phyloP scores from a whole-genome alignment of 2,888 invertebrate genomes.

The Dusona sp. region DNA sequence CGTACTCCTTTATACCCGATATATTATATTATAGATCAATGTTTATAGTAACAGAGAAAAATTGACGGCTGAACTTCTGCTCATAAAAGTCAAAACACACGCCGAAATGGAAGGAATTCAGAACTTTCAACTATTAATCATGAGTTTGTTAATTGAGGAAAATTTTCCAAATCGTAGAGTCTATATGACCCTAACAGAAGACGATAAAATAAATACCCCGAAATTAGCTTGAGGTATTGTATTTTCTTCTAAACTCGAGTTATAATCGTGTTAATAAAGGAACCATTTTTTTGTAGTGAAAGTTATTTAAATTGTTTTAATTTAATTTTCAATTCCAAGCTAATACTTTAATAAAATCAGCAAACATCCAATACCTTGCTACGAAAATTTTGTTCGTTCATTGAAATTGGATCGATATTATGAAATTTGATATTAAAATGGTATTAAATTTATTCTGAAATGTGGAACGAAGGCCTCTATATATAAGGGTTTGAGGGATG shows the following conservation, averaged over 20 bases:
- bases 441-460: constrained; percentile 24
- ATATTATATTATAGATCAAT: neutral
- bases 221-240: neutral
- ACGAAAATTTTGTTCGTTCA: neutral
- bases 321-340: neutral
- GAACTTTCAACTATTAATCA: neutral
- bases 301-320: neutral
- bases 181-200: neutral
- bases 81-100: neutral
- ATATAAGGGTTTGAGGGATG: neutral
- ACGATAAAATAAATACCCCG: neutral
- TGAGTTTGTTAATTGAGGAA: neutral
- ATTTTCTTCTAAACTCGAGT: neutral
- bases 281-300: neutral
- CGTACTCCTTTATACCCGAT: neutral
- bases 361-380: neutral
- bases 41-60: neutral
- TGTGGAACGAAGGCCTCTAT: neutral
- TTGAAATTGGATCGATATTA: neutral
- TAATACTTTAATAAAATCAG: neutral
- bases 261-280: neutral
- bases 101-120: neutral
- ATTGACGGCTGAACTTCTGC: constrained; percentile 31
- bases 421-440: constrained; percentile 5
- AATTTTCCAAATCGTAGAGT: neutral